phyloP scores from a whole-genome alignment of 2,797 vertebrate species.

The Oreochromis mossambicus region DNA sequence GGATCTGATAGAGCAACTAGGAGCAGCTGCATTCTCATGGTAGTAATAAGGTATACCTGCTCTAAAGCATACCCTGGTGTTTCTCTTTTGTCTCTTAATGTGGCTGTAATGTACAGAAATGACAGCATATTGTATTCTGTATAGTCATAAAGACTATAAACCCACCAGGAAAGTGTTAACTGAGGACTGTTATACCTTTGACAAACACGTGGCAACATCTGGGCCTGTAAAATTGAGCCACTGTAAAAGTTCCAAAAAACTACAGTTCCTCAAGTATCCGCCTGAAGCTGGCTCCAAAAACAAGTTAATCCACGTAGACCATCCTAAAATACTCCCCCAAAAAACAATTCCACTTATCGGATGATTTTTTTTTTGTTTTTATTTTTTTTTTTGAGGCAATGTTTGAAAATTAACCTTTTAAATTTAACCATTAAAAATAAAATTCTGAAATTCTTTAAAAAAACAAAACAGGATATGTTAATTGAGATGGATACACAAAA shows the following conservation, averaged over 20 bases:
- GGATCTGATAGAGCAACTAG: neutral
- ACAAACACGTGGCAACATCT: neutral
- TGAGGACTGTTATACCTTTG: neutral
- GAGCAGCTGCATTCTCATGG: neutral
- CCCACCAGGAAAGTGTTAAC: neutral
- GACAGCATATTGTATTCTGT: neutral
- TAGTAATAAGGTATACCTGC: neutral
- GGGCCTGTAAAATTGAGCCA: neutral
- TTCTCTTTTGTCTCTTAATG: neutral
- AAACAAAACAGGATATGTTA: neutral
- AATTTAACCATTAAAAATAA: neutral
- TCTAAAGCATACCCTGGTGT: neutral
- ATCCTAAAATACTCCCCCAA: neutral
- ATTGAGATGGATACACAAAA: neutral
- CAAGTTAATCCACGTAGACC: neutral
- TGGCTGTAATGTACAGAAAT: neutral
- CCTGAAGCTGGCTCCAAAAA: neutral
- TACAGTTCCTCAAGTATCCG: neutral
- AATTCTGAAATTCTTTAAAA: neutral
- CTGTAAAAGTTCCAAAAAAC: neutral
- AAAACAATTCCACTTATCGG: neutral
- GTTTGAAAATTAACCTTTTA: neutral
- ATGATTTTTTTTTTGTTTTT: neutral
- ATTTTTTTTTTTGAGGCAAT: neutral
- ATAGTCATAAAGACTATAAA: neutral